Conservation (phyloP, 2,797 vertebrate species). For the Trichosurus vulpecula region DNA sequence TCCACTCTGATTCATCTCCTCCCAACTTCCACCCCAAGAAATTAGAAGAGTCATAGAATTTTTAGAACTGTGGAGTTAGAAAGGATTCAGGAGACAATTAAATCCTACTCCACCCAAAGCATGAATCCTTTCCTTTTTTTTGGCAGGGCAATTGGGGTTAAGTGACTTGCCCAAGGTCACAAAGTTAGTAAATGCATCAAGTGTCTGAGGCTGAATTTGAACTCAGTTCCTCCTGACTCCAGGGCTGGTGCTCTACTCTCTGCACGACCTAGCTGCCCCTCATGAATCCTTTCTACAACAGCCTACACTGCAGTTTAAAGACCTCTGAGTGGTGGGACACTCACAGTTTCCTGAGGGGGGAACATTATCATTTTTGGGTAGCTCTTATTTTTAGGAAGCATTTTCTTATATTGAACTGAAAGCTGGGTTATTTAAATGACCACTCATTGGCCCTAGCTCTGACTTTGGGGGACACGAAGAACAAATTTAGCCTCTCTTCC, state of each 20-base stretch:
- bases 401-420: background rate
- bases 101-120: background rate
- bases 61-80: background rate
- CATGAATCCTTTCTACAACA: background rate
- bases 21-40: background rate
- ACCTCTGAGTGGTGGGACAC: background rate
- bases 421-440: background rate
- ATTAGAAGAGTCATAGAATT: background rate
- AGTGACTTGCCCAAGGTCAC: no score
- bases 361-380: background rate
- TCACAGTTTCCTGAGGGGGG: background rate
- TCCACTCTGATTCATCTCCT: background rate
- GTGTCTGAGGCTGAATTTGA: no score
- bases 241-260: no score
- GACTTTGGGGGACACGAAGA: no score
- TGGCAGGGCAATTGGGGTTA: no score
- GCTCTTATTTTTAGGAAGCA: background rate
- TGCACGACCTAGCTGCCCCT: no score
- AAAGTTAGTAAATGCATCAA: no score
- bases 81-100: background rate
- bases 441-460: no score
- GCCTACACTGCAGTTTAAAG: background rate
- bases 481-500: background rate
- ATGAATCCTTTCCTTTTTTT: no score
- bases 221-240: no score